Conservation (phyloP, 30 jellyfish, hydroid and myxozoan genomes). For the Aurelia sp. region DNA sequence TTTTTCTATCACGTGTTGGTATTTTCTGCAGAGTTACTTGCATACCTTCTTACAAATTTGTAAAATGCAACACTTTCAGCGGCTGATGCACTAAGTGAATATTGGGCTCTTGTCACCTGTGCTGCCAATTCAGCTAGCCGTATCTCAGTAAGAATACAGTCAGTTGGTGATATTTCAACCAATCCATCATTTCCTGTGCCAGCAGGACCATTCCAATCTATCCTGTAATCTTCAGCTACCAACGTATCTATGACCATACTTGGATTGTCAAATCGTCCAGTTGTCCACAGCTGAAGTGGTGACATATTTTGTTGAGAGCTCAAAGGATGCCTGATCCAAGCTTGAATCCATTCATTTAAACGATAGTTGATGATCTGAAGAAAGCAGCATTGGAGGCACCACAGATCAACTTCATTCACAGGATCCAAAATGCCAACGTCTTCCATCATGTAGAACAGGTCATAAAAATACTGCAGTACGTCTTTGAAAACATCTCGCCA, state of each 20-base stretch:
- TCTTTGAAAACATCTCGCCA: slow-evolving; percentile 53
- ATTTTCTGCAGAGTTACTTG: too few relatives aligned
- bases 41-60: too few relatives aligned
- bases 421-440: slow-evolving; percentile 48
- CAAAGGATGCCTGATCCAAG: slow-evolving; percentile 45
- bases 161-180: too few relatives aligned
- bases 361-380: slow-evolving; percentile 20
- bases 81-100: too few relatives aligned
- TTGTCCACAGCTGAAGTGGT: slow-evolving; percentile 37
- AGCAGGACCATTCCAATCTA: slow-evolving; percentile 52
- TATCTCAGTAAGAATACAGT: too few relatives aligned
- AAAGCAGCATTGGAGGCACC: slow-evolving; percentile 35
- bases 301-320: slow-evolving; percentile 19
- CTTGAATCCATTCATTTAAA: slow-evolving; percentile 30
- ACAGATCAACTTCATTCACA: slow-evolving; percentile 34
- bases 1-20: too few relatives aligned
- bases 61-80: too few relatives aligned
- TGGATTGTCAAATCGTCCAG: slow-evolving; percentile 20
- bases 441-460: slow-evolving; percentile 66
- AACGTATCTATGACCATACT: background rate
- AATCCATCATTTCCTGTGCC: background rate
- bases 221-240: slow-evolving; percentile 47
- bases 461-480: slow-evolving; percentile 44
- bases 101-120: too few relatives aligned
- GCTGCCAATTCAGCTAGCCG: too few relatives aligned